A percentile compares a stretch with the other conserved stretches of the same genome.
phyloP scores from a whole-genome alignment of 1,140 invertebrate species.

The Melanaphis sacchari region DNA sequence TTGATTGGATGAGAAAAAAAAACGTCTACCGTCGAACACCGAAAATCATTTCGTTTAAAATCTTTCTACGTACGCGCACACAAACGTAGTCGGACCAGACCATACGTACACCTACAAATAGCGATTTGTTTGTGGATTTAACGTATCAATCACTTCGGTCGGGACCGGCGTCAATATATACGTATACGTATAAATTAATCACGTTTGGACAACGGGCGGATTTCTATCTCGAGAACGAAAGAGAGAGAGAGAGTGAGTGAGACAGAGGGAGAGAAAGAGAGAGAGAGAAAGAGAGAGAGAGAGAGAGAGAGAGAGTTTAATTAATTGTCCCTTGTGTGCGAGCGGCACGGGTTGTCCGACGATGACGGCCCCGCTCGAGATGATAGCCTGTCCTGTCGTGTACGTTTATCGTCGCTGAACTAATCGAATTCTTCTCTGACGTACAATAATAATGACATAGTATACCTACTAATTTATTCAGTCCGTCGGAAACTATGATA shows the following conservation, averaged over 20 bases:
- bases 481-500: not conserved
- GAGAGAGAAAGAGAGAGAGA: not conserved
- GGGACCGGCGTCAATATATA: not conserved
- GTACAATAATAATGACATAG: not conserved
- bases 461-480: not conserved
- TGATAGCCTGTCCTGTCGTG: not conserved
- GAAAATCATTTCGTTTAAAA: not conserved
- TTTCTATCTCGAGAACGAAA: too few relatives aligned
- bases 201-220: not conserved
- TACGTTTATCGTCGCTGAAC: not conserved
- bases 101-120: not conserved
- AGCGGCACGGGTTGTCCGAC: not conserved
- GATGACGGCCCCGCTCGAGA: not conserved
- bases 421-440: not conserved
- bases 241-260: not conserved
- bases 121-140: not conserved
- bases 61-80: not conserved
- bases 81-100: too few relatives aligned
- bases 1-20: not conserved
- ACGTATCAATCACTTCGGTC: not conserved
- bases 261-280: too few relatives aligned
- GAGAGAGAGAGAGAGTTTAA: not conserved
- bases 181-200: not conserved
- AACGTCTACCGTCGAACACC: not conserved
- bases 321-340: constrained; percentile 6